phyloP scores from a whole-genome alignment of 1,140 invertebrate genomes.

The Tetramorium simillimum region DNA sequence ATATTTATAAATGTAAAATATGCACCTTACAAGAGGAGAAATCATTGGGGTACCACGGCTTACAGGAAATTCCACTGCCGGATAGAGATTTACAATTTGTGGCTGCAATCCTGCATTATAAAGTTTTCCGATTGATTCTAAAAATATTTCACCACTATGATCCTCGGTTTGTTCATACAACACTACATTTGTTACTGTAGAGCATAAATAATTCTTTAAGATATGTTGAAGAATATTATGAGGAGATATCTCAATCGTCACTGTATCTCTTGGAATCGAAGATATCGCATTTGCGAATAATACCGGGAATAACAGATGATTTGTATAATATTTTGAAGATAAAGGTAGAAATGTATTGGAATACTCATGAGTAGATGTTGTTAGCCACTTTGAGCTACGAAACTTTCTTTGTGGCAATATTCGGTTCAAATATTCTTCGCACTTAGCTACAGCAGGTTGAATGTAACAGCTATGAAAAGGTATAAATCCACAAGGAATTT shows the following conservation, averaged over 20 bases:
- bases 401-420: constrained; percentile 89
- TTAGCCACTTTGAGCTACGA: constrained; percentile 84
- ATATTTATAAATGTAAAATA: not conserved
- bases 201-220: constrained; percentile 86
- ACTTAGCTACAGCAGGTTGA: constrained; percentile 87
- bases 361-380: constrained; percentile 92
- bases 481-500: constrained; percentile 89
- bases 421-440: constrained; percentile 90
- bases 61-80: constrained; percentile 89
- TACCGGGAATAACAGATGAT: constrained; percentile 94
- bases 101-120: constrained; percentile 88
- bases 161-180: constrained; percentile 91
- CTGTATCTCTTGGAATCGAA: constrained; percentile 91
- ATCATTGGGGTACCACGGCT: constrained; percentile 86
- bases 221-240: constrained; percentile 91
- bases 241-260: constrained; percentile 93
- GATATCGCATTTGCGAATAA: constrained; percentile 93
- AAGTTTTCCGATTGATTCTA: constrained; percentile 90
- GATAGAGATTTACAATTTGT: constrained; percentile 87
- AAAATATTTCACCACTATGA: constrained; percentile 90
- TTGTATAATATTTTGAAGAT: constrained; percentile 96
- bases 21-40: constrained; percentile 85
- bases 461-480: constrained; percentile 91
- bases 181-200: constrained; percentile 89
- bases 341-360: constrained; percentile 90